A percentile compares a stretch with the other conserved stretches of the same genome.
Conservation (phyloP, 37 sponge, comb jelly and placozoan species). For the Oopsacas minuta region DNA sequence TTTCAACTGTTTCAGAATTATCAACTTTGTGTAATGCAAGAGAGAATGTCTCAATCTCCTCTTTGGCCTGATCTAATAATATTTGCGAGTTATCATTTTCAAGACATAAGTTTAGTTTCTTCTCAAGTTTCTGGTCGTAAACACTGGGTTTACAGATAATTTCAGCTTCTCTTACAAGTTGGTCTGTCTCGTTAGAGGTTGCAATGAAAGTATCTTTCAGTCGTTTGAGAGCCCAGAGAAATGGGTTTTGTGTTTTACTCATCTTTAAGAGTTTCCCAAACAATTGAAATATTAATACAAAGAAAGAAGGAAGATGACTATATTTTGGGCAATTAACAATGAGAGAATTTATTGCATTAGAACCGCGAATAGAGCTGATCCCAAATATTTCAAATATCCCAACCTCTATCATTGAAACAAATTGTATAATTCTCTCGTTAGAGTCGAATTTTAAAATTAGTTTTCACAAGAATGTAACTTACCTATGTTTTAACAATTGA, state of each 20-base stretch:
- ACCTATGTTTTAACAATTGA: not conserved
- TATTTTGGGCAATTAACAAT: not conserved
- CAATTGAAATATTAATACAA: not conserved
- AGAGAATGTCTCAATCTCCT: not conserved
- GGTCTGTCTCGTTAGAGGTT: not conserved
- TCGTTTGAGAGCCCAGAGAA: not conserved
- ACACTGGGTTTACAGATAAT: not conserved
- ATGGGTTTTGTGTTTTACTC: not conserved
- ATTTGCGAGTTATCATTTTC: not conserved
- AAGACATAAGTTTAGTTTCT: not conserved
- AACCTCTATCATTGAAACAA: too few species aligned
- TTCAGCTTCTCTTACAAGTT: not conserved
- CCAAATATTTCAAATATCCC: too few species aligned
- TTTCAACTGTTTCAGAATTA: too few species aligned
- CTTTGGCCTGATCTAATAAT: not conserved
- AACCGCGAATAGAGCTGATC: too few species aligned
- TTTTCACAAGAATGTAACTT: too few species aligned
- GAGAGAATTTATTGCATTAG: too few species aligned
- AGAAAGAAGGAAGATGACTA: not conserved
- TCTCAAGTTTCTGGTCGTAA: conserved; percentile 6
- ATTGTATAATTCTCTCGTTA: too few species aligned
- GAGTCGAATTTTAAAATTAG: too few species aligned
- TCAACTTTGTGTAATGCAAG: not conserved
- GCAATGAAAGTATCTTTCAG: conserved; percentile 4
- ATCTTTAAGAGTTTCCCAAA: not conserved